Evolutionary conservation across 1,140 invertebrate genomes (phyloP), one percentile per base, ranked within the genome.

Genomic region (Ostrea denselamellosa): DNA sequence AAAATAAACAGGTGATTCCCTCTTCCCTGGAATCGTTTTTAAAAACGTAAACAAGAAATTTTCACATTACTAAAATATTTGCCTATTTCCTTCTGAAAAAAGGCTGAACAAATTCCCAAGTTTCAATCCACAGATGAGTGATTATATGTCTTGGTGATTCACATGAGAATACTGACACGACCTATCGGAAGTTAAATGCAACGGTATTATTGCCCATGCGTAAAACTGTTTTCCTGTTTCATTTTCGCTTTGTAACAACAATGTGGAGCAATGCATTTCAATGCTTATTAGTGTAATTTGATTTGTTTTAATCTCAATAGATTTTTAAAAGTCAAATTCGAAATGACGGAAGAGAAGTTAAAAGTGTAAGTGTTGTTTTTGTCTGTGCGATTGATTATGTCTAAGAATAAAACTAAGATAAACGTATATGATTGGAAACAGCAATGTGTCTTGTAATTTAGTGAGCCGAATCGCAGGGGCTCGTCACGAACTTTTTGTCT

Each of bases 1-100:
- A 28, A 77, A 77, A 77, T 77, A 77, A 34, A 77, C 68, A 10
- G 68, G 68, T 28, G 68, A 77, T 77, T 77, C 68, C 68, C 68
- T 77, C 28, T 34, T 25, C 28, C 10, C 22, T 77, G 68, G 68
- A 77, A 77, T 28, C 68, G 68, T 9, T 77, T n/a, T 9, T 34
- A 77, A 71, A 62, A 77, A 77, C 68, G 68, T 28, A 77, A 77
- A 77, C 14, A 28, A 34, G 28, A 62, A 62, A 62, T 62, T n/a
- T 17, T 77, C 68, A 77, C 68, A 77, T 77, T 77, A 77, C 28
- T 10, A 77, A 34, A 77, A 28, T 62, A 62, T n/a, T 44, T 44
- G 34, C 2, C 5, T 44, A 44, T 44, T 44, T 44, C 34, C 34
- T 44, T 44, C 34, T 1, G 34, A 44, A 44, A 44, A 44, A 44